Evolutionary conservation across 2,888 invertebrate genomes (phyloP).

Genomic region (Cephus spinipes): DNA sequence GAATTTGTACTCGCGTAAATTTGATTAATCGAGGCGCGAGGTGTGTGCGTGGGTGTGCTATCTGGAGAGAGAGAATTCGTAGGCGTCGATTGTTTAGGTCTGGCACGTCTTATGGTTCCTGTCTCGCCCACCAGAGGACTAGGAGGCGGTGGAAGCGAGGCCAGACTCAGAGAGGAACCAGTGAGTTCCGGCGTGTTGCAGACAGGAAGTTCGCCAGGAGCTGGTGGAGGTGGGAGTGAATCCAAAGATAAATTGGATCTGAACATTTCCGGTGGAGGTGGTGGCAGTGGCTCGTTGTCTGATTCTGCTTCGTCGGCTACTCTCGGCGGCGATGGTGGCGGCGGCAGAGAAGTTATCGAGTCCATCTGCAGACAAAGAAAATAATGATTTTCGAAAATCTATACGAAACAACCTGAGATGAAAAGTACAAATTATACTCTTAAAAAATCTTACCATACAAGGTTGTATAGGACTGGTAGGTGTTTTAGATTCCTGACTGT

Average conservation of each 20-base stretch:
- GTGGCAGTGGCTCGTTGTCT: conserved; percentile 73
- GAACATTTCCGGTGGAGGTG: conserved; percentile 81
- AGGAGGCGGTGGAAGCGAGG: conserved; percentile 82
- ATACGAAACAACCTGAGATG: background rate
- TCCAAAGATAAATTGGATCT: conserved; percentile 83
- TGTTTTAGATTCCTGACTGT: conserved; percentile 58
- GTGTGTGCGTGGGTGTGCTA: conserved; percentile 66
- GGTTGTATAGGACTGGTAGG: conserved; percentile 60
- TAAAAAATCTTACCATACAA: conserved; percentile 49
- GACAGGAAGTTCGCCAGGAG: conserved; percentile 71
- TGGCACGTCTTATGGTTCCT: conserved; percentile 66
- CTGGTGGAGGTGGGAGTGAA: conserved; percentile 84
- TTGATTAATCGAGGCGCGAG: conserved; percentile 41
- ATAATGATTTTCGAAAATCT: background rate
- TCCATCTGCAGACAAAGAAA: conserved; percentile 66
- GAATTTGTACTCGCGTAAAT: conserved; percentile 47
- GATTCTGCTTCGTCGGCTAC: conserved; percentile 70
- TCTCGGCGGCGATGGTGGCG: conserved; percentile 65
- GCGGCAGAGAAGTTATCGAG: conserved; percentile 69
- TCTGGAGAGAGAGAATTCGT: conserved; percentile 66
- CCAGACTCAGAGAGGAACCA: conserved; percentile 78
- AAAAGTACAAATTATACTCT: background rate
- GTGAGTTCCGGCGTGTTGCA: conserved; percentile 71
- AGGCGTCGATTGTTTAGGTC: conserved; percentile 64
- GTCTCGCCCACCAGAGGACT: conserved; percentile 69